phyloP scores from a whole-genome alignment of 2,113 vertebrate species.

The Suncus etruscus region DNA sequence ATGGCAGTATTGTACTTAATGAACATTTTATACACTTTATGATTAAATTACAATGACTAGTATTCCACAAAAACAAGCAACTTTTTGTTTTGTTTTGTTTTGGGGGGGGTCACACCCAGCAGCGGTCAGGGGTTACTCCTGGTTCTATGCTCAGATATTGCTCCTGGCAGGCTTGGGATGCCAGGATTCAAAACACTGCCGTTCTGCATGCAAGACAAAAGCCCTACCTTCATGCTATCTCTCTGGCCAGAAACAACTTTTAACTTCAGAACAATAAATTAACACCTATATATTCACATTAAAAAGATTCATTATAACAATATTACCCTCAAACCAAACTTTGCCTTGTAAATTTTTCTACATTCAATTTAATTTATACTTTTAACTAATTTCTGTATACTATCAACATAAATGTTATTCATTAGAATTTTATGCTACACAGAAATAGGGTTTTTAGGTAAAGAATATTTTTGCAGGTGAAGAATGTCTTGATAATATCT shows the following conservation, averaged over 20 bases:
- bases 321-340: background rate
- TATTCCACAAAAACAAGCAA: background rate
- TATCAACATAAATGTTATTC: background rate
- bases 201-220: too few species aligned
- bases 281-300: background rate
- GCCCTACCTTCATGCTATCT: too few species aligned
- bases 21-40: background rate
- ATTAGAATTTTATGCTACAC: slow-evolving; percentile 52
- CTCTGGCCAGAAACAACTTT: background rate
- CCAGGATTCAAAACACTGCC: too few species aligned
- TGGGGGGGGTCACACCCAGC: too few species aligned
- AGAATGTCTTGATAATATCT: background rate
- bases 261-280: background rate
- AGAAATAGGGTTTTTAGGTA: background rate
- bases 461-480: background rate
- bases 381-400: slow-evolving; percentile 19
- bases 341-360: background rate
- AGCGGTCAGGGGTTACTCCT: too few species aligned
- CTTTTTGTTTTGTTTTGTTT: background rate
- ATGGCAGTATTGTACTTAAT: background rate
- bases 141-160: too few species aligned
- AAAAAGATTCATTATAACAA: background rate
- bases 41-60: background rate
- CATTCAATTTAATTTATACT: background rate
- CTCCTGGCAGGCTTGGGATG: too few species aligned